Base-by-base conservation (phyloP, 1,140 invertebrate genomes). In the Trichonephila clavipes region DNA sequence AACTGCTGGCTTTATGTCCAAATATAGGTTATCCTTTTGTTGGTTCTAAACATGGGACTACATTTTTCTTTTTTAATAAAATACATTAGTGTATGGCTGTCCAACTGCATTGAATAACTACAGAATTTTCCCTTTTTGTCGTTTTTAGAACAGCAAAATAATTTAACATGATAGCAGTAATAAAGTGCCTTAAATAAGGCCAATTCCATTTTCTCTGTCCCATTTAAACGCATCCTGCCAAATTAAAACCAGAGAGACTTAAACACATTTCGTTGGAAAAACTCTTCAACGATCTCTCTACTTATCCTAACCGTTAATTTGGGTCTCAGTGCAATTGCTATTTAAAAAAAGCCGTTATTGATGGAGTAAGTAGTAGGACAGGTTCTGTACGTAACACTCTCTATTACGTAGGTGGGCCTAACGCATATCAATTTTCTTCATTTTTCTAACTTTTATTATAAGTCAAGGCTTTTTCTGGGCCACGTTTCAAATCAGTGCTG, bases 301-400 rank as follows among this genome's bases (percentile, higher is more conserved):
- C 66, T 21, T 51, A 51, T 14, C 6, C 66, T 34, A 77, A 40
- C 72, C 24, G 28, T 77, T 40, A 21, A 77, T 77, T 40, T 18
- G 18, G 72, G 72, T 77, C 66, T 69, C 72, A 16, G 72, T 28
- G 34, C 14, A 28, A 24, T 69, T 69, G 24, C 66, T 4, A 8
- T 51, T 69, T 24, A 3, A 28, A 69, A 69, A 69, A 14, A 69
- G 21, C 66, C n/a, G n/a, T 28, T 10, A n/a, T 14, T 12, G 51
- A 5, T 51, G 2, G 72, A 77, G 72, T 77, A 28, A 77, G 72
- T 77, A 28, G 72, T 12, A 14, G 34, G 72, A 77, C 72, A 77
- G 72, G 72, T 77, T 77, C 28, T 77, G 72, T 77, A 77, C 72
- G 72, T 77, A 77, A 77, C 51, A 51, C 72, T 77, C 34, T 77